Base-by-base conservation (phyloP, 2,113 vertebrate species). In the Paedocypris sp. region DNA sequence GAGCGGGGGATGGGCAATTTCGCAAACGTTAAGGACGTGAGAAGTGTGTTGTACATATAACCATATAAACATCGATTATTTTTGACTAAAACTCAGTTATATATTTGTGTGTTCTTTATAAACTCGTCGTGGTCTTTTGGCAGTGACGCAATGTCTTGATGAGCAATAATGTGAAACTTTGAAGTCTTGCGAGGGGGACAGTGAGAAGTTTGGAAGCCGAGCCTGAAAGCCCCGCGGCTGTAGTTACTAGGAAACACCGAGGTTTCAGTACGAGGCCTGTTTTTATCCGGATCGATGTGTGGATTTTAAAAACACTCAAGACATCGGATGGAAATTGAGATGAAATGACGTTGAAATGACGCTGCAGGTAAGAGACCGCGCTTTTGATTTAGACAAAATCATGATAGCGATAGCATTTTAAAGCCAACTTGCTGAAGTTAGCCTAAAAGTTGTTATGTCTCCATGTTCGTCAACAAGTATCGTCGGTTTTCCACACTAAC, bases 181-280 rank as follows among this genome's bases (percentile, higher is more conserved):
- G 51, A 70, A 64, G 49, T 69, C 71, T 56, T 78, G 76, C 75
- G 69, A 77, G 71, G 77, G 78, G 79, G 79, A 81, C 73, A 75
- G 63, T 77, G 75, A 83, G 79, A 85, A 86, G 84, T 85, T 85
- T 83, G 75, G 82, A 79, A 81, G 63, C 73, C 73, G n/a, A 71
- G 69, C 76, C 72, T 64, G 69, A 80, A 73, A 77, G 78, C 79
- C 78, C 82, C 77, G 82, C 67, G 83, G 77, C 84, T 79, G 80
- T 76, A 71, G 77, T 77, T 82, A 78, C 77, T 83, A 89, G 88
- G 91, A 90, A 87, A 94, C 81, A 77, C 88, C 89, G 90, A 86
- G 90, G 92, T 86, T 82, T 85, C 77, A 73, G 54, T 68, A 72
- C 71, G 66, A 82, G 91, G 91, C 92, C 92, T 79, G 74, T 71